Base-by-base conservation (phyloP, 2,797 vertebrate genomes). In the Dipus sagitta region DNA sequence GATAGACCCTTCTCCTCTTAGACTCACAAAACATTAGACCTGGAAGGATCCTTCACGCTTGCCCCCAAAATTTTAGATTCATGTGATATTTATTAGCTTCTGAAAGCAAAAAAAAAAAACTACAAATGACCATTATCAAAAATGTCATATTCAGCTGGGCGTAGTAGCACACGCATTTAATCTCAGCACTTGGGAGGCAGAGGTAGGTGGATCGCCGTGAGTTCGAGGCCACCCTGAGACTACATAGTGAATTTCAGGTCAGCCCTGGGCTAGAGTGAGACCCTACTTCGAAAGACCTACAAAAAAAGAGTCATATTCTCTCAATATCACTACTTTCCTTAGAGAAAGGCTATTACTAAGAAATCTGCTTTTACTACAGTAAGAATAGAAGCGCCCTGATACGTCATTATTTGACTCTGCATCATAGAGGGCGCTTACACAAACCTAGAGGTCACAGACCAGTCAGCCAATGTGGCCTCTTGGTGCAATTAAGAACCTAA, bases 21-120 rank as follows among this genome's bases (percentile, higher is more conserved):
- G 60, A 93, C 75, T 80, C 38, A 67, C 32, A 68, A 20, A 86
- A 54, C 11, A 30, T 88, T 86, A 83, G 28, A 93, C 77, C 34
- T 87, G 28, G 4, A 94, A 81, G 47, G 65, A 91, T 60, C 2
- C 4, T 87, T 92, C 30, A 34, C 2, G 54, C 13, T 65, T 78
- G n/a, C 24, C 42, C 26, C 26, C 68, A 42, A 86, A 78, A 18
- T 21, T 58, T 62, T 83, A 71, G 86, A 71, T 83, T 23, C 24
- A 5, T 47, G 21, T 71, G 7, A 32, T 79, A 9, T 38, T 82
- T 92, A 64, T 64, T 89, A 9, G 32, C 79, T 68, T 88, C 60
- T 18, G n/a, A 12, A 3, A 68, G 23, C 6, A 42, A 54, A 14
- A 58, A 14, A 58, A 14, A 58, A 14, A 88, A 47, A 93, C 58